These are phyloP conservation scores for Mycalesis mineus DNA, from an alignment of 2,888 invertebrate genomes.

Conservation along the genomic window DNA sequence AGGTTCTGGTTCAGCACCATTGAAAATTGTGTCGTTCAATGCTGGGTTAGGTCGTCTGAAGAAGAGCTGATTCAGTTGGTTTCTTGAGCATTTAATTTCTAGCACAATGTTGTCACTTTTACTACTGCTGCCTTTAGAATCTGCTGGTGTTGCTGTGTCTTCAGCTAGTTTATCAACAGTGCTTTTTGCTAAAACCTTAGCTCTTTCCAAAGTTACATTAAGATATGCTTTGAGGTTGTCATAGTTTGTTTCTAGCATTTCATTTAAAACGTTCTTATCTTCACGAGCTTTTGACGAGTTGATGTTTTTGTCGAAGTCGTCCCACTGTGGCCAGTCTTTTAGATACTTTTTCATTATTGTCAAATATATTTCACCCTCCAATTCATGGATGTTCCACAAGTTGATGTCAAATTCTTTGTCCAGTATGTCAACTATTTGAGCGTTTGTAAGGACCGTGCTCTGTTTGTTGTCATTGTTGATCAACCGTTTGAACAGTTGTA, in stretches of 20 bases:
- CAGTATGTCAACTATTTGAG: constrained; percentile 53
- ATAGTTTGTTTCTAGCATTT: constrained; percentile 47
- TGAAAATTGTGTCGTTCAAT: constrained; percentile 44
- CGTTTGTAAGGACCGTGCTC: constrained; percentile 55
- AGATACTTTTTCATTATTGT: constrained; percentile 58
- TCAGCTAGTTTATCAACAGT: constrained; percentile 32
- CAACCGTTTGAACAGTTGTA: constrained; percentile 49
- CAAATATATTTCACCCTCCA: constrained; percentile 57
- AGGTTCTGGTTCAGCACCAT: constrained; percentile 32
- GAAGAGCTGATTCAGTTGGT: constrained; percentile 45
- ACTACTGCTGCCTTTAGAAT: neutral
- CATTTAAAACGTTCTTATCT: constrained; percentile 33
- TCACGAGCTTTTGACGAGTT: constrained; percentile 37
- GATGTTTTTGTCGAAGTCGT: constrained; percentile 48
- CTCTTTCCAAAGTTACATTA: constrained; percentile 38
- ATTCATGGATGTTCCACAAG: constrained; percentile 38
- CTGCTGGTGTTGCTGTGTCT: neutral
- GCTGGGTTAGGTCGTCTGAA: constrained; percentile 38
- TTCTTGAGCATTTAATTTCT: constrained; percentile 43
- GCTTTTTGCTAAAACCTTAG: constrained; percentile 37
- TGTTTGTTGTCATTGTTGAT: constrained; percentile 51
- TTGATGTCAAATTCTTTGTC: constrained; percentile 51
- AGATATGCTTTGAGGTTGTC: constrained; percentile 48
- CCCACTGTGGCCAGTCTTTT: constrained; percentile 66
- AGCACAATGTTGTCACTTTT: constrained; percentile 36